Base-by-base conservation (phyloP, 1,140 invertebrate genomes). In the Lordiphosa mommai region DNA sequence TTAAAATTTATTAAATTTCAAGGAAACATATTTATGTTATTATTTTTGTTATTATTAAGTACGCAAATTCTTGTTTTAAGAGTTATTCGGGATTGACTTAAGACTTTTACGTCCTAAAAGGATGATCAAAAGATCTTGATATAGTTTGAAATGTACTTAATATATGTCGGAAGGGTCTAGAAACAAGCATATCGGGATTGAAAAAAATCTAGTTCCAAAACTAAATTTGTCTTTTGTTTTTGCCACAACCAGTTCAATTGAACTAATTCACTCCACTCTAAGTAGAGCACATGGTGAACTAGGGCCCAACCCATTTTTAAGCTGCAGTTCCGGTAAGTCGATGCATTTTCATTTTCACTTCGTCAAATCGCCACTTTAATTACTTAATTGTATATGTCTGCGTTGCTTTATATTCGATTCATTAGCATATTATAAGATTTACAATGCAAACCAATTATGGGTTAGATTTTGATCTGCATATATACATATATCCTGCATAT, bases 261-360 rank as follows among this genome's bases (percentile, higher is more conserved):
- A 48, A 33, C 29, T 9, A 48, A 13, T 32, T 5, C 23, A 27
- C 13, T 4, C 30, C n/a, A 6, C 44, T 17, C 30, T 10, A 33
- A 5, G 30, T 20, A 12, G 30, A 29, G 29, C 37, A 37, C 38
- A 51, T 37, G 33, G 38, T 38, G 40, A 14, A 38, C 32, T 32
- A 16, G 43, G 8, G 68, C 67, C 76, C 76, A 84, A 84, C 76
- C 76, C 77, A 82, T 58, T 82, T 82, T 72, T 84, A 17, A 82
- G 52, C 60, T 72, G 77, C 76, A 82, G 76, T 82, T 82, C 76
- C 76, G 76, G 76, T 60, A 82, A 82, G 38, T 48, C 72, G 50
- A 61, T 80, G 29, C 2, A 30, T 47, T 32, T 47, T 32, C 30
- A 47, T 12, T 82, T 80, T 64, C 73, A 79, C 73, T 72, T 48